A percentile compares a stretch with the other conserved stretches of the same genome.
phyloP scores from a whole-genome alignment of 2,797 vertebrate species.

The Pseudomugil gertrudae region DNA sequence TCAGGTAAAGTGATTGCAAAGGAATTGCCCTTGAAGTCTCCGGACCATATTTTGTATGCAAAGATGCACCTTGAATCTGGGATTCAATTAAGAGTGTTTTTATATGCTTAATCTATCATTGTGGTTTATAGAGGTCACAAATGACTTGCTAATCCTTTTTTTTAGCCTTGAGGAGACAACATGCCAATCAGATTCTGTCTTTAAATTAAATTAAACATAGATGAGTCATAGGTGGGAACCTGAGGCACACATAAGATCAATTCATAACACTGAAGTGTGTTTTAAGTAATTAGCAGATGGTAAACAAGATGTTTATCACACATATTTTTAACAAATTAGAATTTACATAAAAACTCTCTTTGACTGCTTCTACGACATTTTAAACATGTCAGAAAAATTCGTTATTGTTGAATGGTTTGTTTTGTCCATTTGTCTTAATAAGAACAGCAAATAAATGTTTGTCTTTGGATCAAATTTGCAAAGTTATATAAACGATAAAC shows the following conservation, averaged over 20 bases:
- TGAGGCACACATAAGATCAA: slow-evolving; percentile 17
- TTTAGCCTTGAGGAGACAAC: slow-evolving; percentile 51
- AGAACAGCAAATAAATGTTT: background rate
- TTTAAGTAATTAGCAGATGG: slow-evolving; percentile 1
- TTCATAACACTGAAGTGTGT: background rate
- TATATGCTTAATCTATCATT: slow-evolving; percentile 61
- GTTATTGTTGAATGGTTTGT: background rate
- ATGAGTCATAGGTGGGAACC: slow-evolving; percentile 25
- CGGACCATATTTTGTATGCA: slow-evolving; percentile 51
- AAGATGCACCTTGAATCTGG: slow-evolving; percentile 17
- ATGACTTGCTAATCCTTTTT: slow-evolving; percentile 58
- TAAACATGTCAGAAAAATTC: background rate
- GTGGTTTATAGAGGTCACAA: slow-evolving; percentile 32
- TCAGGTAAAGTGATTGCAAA: slow-evolving; percentile 2
- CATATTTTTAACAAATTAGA: background rate
- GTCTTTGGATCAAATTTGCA: background rate
- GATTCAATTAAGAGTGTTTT: slow-evolving; percentile 62
- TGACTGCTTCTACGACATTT: background rate
- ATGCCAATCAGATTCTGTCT: slow-evolving; percentile 57
- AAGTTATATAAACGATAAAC: background rate
- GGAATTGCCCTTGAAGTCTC: slow-evolving; percentile 57
- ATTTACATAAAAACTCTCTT: background rate
- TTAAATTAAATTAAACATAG: slow-evolving; percentile 39
- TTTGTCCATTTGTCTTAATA: background rate
- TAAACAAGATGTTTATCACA: background rate